Evolutionary conservation across 2,888 invertebrate genomes (phyloP).

Genomic region (Melanargia galathea): DNA sequence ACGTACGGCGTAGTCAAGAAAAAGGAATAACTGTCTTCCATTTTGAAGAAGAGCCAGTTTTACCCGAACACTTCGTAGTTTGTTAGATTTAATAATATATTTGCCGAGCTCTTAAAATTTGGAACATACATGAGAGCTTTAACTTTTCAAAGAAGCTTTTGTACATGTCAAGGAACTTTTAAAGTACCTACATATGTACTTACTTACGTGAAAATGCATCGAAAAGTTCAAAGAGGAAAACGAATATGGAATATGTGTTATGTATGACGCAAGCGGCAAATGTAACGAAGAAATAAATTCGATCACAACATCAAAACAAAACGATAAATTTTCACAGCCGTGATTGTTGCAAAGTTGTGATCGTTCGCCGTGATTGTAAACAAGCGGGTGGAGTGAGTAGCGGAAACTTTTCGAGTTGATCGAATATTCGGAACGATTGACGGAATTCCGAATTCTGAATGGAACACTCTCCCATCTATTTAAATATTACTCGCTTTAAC

Average conservation of each 20-base stretch:
- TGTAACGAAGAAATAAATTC: conserved; percentile 1
- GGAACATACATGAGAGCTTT: not conserved
- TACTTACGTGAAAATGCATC: conserved; percentile 3
- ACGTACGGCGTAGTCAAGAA: too few species aligned
- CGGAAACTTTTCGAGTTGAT: not conserved
- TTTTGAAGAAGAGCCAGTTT: too few species aligned
- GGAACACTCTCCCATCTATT: too few species aligned
- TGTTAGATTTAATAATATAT: not conserved
- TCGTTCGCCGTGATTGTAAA: not conserved
- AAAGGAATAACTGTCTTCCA: too few species aligned
- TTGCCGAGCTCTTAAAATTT: not conserved
- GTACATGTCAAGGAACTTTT: not conserved
- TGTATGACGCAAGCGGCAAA: not conserved
- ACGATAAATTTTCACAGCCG: conserved; percentile 12
- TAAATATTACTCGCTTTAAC: too few species aligned
- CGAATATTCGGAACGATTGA: not conserved
- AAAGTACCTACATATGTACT: not conserved
- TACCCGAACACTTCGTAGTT: not conserved
- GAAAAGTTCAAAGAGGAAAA: not conserved
- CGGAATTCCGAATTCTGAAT: not conserved
- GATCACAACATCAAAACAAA: conserved; percentile 14
- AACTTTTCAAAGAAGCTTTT: conserved; percentile 3
- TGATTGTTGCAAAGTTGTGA: conserved; percentile 11
- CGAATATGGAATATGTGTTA: not conserved
- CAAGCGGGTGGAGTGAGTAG: conserved; percentile 1